A percentile compares a stretch with the other conserved stretches of the same genome.
Conservation (phyloP, 23 tunicate genomes). For the Styela clava region DNA sequence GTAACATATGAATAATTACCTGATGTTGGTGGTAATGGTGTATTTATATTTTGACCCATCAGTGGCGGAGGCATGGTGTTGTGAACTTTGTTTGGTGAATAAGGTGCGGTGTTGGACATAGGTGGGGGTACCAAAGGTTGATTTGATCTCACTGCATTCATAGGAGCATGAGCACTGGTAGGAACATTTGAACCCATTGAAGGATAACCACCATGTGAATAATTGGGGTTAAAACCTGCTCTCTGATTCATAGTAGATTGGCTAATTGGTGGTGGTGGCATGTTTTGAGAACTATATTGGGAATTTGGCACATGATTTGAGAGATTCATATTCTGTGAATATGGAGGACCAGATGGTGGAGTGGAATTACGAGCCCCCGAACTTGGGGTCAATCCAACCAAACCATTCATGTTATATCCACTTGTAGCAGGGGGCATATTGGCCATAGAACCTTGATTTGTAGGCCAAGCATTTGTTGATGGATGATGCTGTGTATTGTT, state of each 20-base stretch:
- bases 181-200: neutral
- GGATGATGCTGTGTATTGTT: neutral
- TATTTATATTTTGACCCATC: too few species aligned
- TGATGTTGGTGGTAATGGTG: too few species aligned
- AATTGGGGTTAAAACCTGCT: neutral
- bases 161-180: neutral
- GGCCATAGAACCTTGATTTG: neutral
- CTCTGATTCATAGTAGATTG: neutral
- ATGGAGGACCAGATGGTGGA: neutral
- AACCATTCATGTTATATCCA: neutral
- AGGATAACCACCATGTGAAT: neutral
- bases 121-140: neutral
- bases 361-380: neutral
- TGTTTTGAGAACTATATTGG: neutral
- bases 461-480: neutral
- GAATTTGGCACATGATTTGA: neutral
- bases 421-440: neutral
- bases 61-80: neutral
- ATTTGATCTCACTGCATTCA: too few species aligned
- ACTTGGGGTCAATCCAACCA: neutral
- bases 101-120: neutral
- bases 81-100: neutral
- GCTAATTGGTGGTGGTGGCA: neutral
- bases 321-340: neutral
- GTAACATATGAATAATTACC: too few species aligned